A percentile compares a stretch with the other conserved stretches of the same genome.
Evolutionary conservation across 2,113 vertebrate genomes (phyloP).

Genomic region (Stegostoma tigrinum): DNA sequence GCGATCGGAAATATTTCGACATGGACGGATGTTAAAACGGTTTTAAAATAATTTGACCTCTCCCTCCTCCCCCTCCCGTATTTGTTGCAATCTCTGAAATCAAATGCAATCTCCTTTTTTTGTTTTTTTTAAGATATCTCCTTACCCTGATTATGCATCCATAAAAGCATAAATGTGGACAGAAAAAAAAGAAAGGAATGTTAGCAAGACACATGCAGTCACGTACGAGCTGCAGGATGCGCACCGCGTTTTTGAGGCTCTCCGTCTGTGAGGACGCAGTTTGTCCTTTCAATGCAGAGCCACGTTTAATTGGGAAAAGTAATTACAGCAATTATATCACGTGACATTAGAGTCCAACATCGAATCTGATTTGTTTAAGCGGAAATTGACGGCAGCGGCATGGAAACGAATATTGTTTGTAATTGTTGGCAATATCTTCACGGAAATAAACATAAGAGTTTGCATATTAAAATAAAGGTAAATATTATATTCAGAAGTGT

Average conservation of each 20-base stretch:
- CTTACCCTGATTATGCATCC: too few species aligned
- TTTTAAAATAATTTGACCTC: neutral
- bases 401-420: conserved; percentile 12
- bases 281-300: neutral
- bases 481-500: neutral
- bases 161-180: neutral
- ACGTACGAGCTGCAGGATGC: too few species aligned
- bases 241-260: neutral
- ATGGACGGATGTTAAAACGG: neutral
- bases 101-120: neutral
- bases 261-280: neutral
- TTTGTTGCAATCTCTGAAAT: neutral
- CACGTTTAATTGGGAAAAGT: conserved; percentile 8
- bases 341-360: neutral
- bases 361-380: neutral
- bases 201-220: neutral
- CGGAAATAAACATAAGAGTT: neutral
- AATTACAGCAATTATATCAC: conserved; percentile 27
- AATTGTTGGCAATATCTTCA: neutral
- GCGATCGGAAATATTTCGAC: neutral
- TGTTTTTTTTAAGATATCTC: neutral
- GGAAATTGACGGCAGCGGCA: neutral
- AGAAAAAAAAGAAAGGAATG: neutral
- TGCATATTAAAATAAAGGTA: neutral
- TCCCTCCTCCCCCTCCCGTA: too few species aligned